Conservation (phyloP, 2,797 vertebrate genomes). For the Lepus oiostolus region DNA sequence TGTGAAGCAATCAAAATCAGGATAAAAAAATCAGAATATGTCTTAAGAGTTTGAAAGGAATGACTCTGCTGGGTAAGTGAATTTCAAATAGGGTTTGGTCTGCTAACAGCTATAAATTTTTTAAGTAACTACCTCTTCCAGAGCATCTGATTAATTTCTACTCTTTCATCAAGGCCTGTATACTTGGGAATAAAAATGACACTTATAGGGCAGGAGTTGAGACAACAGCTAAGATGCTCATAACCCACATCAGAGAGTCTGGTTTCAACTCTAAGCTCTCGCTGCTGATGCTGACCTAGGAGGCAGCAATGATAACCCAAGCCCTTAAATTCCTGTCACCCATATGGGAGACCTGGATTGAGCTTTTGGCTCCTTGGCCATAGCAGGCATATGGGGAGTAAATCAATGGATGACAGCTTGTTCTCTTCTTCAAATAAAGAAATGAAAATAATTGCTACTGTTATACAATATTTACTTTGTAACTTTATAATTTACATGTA, state of each 20-base stretch:
- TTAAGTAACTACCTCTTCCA: constrained; percentile 18
- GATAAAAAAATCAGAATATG: background rate
- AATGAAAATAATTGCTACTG: background rate
- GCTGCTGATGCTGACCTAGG: no score
- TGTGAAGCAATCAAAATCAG: constrained; percentile 82
- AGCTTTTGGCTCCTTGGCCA: no score
- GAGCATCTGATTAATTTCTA: constrained; percentile 26
- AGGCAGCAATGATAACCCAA: no score
- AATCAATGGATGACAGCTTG: no score
- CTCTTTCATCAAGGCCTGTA: background rate
- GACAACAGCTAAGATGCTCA: no score
- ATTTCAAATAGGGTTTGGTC: background rate
- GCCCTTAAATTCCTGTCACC: no score
- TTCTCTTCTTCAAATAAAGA: no score
- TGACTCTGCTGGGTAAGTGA: background rate
- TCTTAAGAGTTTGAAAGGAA: background rate
- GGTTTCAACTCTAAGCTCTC: no score
- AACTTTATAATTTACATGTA: background rate
- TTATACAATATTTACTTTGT: background rate
- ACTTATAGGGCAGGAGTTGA: no score
- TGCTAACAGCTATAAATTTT: background rate
- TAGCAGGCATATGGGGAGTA: no score
- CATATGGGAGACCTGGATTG: no score
- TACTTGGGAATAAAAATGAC: background rate
- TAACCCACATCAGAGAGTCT: no score